phyloP scores from a whole-genome alignment of 1,140 invertebrate genomes.

The Caenorhabditis briggsae region DNA sequence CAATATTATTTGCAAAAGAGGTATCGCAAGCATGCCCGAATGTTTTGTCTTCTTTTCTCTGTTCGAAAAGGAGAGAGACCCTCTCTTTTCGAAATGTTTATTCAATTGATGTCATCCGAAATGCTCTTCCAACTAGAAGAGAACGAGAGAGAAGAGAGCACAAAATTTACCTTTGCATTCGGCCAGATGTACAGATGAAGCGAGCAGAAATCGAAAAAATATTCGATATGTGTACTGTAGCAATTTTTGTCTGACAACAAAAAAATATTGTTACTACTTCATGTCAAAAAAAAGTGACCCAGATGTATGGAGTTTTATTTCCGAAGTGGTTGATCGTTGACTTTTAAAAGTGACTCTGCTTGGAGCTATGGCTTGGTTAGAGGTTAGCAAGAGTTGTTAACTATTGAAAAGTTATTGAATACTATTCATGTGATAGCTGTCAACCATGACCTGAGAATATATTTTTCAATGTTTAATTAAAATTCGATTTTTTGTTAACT shows the following conservation, averaged over 20 bases:
- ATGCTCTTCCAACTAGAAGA: not conserved
- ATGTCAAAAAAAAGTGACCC: not conserved
- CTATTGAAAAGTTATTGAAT: no score
- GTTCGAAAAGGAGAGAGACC: not conserved
- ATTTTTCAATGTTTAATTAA: no score
- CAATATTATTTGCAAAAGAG: no score
- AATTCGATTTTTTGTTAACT: no score
- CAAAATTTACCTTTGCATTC: conserved; percentile 49
- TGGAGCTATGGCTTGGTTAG: no score
- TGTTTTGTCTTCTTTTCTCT: conserved; percentile 21
- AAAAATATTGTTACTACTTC: no score
- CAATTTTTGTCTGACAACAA: no score
- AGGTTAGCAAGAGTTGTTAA: no score
- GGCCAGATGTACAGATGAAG: conserved; percentile 33
- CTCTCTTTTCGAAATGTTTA: conserved; percentile 13
- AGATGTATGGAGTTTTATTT: not conserved
- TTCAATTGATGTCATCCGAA: conserved; percentile 39
- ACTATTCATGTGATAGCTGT: no score
- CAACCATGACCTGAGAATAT: no score
- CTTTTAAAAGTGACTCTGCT: no score
- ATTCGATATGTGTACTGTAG: not conserved
- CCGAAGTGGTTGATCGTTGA: no score
- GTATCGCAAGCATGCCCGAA: not conserved
- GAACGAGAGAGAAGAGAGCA: not conserved
- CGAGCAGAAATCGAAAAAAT: conserved; percentile 9